Evolutionary conservation across 2,888 invertebrate species (phyloP).

Genomic region (Orchesellides sinensis): DNA sequence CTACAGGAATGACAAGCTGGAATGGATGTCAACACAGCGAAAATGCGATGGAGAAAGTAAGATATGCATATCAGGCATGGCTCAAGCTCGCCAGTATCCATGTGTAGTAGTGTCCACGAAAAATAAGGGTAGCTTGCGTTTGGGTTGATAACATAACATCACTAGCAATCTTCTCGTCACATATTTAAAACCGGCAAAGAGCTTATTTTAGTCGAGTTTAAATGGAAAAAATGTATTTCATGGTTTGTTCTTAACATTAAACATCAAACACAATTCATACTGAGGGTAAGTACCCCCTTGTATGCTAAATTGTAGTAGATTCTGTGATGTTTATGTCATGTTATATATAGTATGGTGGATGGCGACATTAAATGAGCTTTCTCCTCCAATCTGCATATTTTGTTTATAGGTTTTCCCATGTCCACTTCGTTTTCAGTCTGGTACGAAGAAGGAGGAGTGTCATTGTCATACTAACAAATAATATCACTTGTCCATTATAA

Average conservation of each 20-base stretch:
- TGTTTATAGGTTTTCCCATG: neutral
- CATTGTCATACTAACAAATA: conserved; percentile 25
- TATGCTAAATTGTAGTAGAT: conserved; percentile 60
- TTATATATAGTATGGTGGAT: conserved; percentile 47
- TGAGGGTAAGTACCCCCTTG: conserved; percentile 2
- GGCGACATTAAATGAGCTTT: conserved; percentile 25
- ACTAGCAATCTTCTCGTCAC: too few species aligned
- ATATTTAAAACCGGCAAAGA: too few species aligned
- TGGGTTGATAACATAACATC: too few species aligned
- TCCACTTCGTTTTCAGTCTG: conserved; percentile 24
- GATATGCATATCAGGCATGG: too few species aligned
- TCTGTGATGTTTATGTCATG: conserved; percentile 58
- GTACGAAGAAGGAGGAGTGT: conserved; percentile 7
- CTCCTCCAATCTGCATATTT: conserved; percentile 4
- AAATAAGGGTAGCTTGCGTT: too few species aligned
- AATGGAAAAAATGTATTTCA: conserved; percentile 58
- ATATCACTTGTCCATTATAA: conserved; percentile 57
- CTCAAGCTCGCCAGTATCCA: too few species aligned
- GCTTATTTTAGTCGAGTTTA: conserved; percentile 20
- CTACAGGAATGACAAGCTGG: too few species aligned
- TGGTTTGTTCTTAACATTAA: conserved; percentile 33
- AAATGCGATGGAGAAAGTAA: too few species aligned
- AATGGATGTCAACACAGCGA: too few species aligned
- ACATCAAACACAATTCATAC: neutral
- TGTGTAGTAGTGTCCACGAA: too few species aligned